These are phyloP conservation scores for Brachionus rotundiformis DNA, from an alignment of 1,140 invertebrate species.

Conservation along the genomic window DNA sequence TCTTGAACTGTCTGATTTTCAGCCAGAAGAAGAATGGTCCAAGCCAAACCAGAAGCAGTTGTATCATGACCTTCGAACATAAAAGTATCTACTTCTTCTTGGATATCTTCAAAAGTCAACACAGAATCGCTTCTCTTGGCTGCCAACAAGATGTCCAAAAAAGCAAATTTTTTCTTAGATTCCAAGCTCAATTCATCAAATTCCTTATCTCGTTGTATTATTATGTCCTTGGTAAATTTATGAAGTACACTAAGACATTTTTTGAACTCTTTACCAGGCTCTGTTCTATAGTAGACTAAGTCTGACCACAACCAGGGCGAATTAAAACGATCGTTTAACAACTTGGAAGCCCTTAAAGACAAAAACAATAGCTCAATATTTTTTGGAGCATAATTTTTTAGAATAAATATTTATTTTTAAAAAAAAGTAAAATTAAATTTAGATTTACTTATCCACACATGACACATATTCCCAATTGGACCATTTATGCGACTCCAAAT, in stretches of 20 bases:
- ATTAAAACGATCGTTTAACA: constrained; percentile 72
- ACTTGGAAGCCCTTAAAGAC: constrained; percentile 60
- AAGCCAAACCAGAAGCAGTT: constrained; percentile 68
- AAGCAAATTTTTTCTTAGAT: constrained; percentile 81
- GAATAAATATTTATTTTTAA: no score
- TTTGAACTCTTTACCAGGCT: constrained; percentile 75
- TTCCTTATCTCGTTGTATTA: constrained; percentile 75
- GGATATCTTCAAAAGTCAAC: constrained; percentile 81
- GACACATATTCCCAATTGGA: constrained; percentile 72
- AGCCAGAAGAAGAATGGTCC: constrained; percentile 65
- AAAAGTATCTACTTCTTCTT: constrained; percentile 81
- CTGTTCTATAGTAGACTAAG: constrained; percentile 76
- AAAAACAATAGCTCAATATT: no score
- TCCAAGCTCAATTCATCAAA: constrained; percentile 66
- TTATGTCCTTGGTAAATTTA: constrained; percentile 79
- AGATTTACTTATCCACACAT: constrained; percentile 67
- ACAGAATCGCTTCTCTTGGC: constrained; percentile 75
- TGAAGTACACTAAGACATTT: constrained; percentile 78
- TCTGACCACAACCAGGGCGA: constrained; percentile 80
- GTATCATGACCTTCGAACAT: constrained; percentile 88
- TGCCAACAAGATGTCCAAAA: constrained; percentile 86
- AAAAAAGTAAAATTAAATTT: no score
- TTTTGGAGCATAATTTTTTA: no score
- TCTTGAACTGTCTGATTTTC: constrained; percentile 68
- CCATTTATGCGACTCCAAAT: constrained; percentile 72